Conservation (phyloP, 2,797 vertebrate genomes). For the Gambusia yucatana region DNA sequence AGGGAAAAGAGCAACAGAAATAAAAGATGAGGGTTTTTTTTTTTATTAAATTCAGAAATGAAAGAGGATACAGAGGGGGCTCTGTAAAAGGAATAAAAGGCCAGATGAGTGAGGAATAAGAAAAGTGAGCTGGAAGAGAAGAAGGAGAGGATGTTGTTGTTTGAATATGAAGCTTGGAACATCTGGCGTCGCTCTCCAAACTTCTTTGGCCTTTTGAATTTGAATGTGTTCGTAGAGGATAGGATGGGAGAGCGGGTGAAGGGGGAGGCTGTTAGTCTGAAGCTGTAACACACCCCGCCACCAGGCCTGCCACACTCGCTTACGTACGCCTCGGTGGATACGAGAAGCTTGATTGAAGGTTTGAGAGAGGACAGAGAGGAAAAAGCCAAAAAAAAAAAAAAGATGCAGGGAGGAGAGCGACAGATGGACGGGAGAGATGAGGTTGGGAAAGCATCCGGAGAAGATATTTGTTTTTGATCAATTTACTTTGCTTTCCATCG, state of each 20-base stretch:
- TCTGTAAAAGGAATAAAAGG: constrained; percentile 37
- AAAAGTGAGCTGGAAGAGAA: constrained; percentile 23
- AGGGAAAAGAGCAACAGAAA: constrained; percentile 21
- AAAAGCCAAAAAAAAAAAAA: constrained; percentile 2
- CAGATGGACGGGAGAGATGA: constrained; percentile 27
- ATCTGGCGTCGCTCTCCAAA: constrained; percentile 62
- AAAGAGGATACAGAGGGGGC: constrained; percentile 21
- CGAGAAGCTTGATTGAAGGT: constrained; percentile 52
- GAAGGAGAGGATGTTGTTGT: constrained; percentile 45
- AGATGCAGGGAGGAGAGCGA: constrained; percentile 8
- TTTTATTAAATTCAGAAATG: constrained; percentile 12
- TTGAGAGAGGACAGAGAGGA: constrained; percentile 27
- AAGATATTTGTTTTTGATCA: constrained; percentile 57
- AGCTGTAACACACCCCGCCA: constrained; percentile 61
- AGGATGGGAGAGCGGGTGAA: not conserved
- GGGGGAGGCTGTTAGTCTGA: constrained; percentile 53
- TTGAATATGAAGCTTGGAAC: constrained; percentile 54
- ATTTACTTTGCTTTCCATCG: constrained; percentile 50
- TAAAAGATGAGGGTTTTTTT: not conserved
- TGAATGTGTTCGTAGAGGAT: constrained; percentile 35
- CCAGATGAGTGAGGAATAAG: constrained; percentile 47
- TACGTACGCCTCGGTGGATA: constrained; percentile 50
- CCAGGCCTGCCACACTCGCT: constrained; percentile 70
- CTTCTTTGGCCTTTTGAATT: constrained; percentile 51
- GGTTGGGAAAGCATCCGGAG: constrained; percentile 8